Conservation (phyloP, 2,113 vertebrate genomes). For the Seriola dumerili region DNA sequence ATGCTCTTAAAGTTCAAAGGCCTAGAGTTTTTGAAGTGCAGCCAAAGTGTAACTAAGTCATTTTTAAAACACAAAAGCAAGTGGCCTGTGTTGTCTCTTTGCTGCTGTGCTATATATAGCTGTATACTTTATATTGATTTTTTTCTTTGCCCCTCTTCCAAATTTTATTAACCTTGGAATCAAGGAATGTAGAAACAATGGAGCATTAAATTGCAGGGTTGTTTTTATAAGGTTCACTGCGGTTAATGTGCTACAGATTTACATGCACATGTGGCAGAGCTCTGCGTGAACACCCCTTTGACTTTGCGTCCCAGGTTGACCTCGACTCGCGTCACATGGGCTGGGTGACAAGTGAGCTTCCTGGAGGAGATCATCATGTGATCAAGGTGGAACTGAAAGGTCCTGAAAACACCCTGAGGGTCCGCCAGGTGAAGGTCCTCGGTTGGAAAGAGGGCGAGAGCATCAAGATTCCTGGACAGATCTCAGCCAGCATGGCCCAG, state of each 20-base stretch:
- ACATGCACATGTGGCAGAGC: background rate
- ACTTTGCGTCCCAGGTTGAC: slow-evolving; percentile 87
- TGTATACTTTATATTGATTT: background rate
- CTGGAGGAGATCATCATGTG: slow-evolving; percentile 95
- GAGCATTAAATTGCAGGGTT: background rate
- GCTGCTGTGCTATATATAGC: background rate
- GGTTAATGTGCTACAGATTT: background rate
- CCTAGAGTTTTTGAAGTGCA: background rate
- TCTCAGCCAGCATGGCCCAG: slow-evolving; percentile 96
- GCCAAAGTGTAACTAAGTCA: background rate
- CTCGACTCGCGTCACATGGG: slow-evolving; percentile 98
- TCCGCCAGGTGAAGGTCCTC: slow-evolving; percentile 98
- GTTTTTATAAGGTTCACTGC: background rate
- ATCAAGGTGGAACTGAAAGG: slow-evolving; percentile 98
- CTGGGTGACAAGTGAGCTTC: slow-evolving; percentile 98
- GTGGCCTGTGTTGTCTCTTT: background rate
- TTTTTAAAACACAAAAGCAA: too few relatives aligned
- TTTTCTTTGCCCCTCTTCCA: background rate
- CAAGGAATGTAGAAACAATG: background rate
- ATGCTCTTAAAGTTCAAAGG: background rate
- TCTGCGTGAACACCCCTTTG: background rate
- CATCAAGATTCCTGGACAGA: slow-evolving; percentile 96
- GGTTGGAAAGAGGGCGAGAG: slow-evolving; percentile 98
- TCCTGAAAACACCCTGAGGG: slow-evolving; percentile 97
- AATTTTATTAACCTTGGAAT: background rate